Percentiles rank a stretch among this genome's conserved stretches.
phyloP scores from a whole-genome alignment of 1,140 invertebrate species.

The Trachymyrmex septentrionalis region DNA sequence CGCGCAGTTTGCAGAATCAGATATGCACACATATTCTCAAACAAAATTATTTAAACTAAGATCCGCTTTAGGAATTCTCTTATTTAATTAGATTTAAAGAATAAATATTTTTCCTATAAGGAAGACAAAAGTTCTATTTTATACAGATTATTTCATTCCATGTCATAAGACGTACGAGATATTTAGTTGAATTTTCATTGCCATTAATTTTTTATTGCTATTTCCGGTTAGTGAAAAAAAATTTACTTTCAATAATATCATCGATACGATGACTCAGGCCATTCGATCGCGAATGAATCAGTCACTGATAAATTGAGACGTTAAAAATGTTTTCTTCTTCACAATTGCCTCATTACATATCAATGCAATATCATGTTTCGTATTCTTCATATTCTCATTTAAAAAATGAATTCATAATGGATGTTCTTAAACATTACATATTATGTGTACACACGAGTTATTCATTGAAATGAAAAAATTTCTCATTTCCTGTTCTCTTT shows the following conservation, averaged over 20 bases:
- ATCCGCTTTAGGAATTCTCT: no score
- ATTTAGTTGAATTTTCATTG: no score
- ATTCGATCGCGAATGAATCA: slow-evolving; percentile 7
- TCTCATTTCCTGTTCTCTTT: not conserved
- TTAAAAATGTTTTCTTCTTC: not conserved
- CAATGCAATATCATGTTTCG: not conserved
- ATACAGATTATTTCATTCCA: no score
- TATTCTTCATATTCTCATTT: slow-evolving; percentile 15
- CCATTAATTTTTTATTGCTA: no score
- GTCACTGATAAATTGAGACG: not conserved
- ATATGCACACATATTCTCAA: no score
- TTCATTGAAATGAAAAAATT: not conserved
- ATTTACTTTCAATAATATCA: not conserved
- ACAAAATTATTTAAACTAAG: no score
- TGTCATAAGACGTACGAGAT: no score
- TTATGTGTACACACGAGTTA: not conserved
- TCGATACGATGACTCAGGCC: slow-evolving; percentile 3
- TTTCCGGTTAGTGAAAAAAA: not conserved
- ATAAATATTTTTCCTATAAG: no score
- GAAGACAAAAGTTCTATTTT: no score
- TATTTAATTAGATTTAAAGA: no score
- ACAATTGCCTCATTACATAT: not conserved
- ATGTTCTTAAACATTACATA: not conserved
- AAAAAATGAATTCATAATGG: not conserved
- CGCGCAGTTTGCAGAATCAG: no score